Base-by-base conservation (phyloP, 2,797 vertebrate genomes). In the Sebastes flavidus region DNA sequence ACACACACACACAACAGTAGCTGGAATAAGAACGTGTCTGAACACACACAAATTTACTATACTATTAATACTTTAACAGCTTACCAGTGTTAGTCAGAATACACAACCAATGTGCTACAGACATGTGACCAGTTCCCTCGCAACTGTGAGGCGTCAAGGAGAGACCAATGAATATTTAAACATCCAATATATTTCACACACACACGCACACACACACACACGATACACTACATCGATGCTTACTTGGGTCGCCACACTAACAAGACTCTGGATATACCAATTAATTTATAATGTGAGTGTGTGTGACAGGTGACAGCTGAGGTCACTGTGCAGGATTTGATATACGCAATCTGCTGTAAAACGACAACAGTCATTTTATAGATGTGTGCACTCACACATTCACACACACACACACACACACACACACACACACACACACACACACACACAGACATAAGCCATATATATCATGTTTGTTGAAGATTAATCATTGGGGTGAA, bases 131-230 rank as follows among this genome's bases (percentile, higher is more conserved):
- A 2, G 4, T n/a, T 83, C 70, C 30, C 66, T 29, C 30, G 66
- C n/a, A n/a, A 46, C 78, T 77, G 59, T 36, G 63, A 73, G 60
- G 67, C 71, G 27, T 76, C 27, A 4, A 79, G 75, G 38, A 77
- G 66, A 72, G 20, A 62, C 71, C 55, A 12, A 87, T 91, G 83
- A 90, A 92, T 92, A 87, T 86, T 90, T 88, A 85, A 92, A 82
- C 78, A 89, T 67, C 55, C 72, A 63, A 86, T 88, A 83, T 61
- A 38, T 38, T 38, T 14, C 36, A 38, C 36, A 38, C 36, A 38
- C 36, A 38, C 36, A 38, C 34, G 10, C 36, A 13, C 36, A 38
- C 34, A 38, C 36, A 38, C 36, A 14, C 36, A 38, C 12, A 14
- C 13, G 36, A 38, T 14, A 62, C 59, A 83, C 27, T 82, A 72